These are phyloP conservation scores for Leptura quadrifasciata DNA, from an alignment of 2,888 invertebrate genomes.

Conservation along the genomic window DNA sequence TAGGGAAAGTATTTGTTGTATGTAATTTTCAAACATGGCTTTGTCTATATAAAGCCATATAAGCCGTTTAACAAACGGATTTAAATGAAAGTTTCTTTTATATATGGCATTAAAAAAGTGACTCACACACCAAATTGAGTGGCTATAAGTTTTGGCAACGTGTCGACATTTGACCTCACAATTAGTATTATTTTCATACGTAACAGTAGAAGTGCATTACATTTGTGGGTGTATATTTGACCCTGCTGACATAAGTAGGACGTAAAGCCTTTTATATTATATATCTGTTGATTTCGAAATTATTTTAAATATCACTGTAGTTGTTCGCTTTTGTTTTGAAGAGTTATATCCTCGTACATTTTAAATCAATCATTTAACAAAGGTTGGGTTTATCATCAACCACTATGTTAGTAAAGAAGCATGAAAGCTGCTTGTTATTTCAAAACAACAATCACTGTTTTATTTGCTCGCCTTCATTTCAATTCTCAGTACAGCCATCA, in stretches of 20 bases:
- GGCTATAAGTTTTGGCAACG: slow-evolving; percentile 53
- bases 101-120: slow-evolving; percentile 49
- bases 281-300: slow-evolving; percentile 33
- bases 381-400: slow-evolving; percentile 24
- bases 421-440: slow-evolving; percentile 24
- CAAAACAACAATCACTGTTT: slow-evolving; percentile 18
- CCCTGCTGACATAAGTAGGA: slow-evolving; percentile 36
- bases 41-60: slow-evolving; percentile 48
- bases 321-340: slow-evolving; percentile 26
- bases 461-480: background rate
- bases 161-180: slow-evolving; percentile 57
- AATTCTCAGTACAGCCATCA: too few species aligned
- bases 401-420: slow-evolving; percentile 13
- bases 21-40: slow-evolving; percentile 46
- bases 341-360: slow-evolving; percentile 22
- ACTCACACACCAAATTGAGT: slow-evolving; percentile 56
- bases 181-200: slow-evolving; percentile 54
- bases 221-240: slow-evolving; percentile 37
- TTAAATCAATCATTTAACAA: slow-evolving; percentile 33
- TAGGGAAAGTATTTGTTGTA: slow-evolving; percentile 4
- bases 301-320: slow-evolving; percentile 5
- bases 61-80: slow-evolving; percentile 45
- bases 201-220: slow-evolving; percentile 40
- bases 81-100: slow-evolving; percentile 55
- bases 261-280: slow-evolving; percentile 14